Percentiles rank a stretch among this genome's conserved stretches.
Evolutionary conservation across 2,888 invertebrate species (phyloP).

Genomic region (Dryadula phaetusa): DNA sequence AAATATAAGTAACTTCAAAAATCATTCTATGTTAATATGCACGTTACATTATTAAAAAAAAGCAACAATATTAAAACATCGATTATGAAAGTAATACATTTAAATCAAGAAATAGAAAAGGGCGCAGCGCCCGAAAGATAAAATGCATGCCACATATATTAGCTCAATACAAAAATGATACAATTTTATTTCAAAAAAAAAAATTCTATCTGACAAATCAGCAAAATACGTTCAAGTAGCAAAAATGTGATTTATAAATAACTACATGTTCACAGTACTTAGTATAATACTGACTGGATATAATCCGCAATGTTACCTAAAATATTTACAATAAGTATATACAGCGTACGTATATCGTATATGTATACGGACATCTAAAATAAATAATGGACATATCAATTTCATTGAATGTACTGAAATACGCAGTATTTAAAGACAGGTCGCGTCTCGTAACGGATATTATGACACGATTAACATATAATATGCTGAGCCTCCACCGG

Average conservation of each 20-base stretch:
- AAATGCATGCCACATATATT: constrained; percentile 41
- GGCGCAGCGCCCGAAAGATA: constrained; percentile 46
- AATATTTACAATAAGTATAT: constrained; percentile 77
- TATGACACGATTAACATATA: constrained; percentile 34
- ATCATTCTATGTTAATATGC: constrained; percentile 38
- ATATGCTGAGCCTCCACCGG: constrained; percentile 10
- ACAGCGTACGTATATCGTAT: constrained; percentile 65
- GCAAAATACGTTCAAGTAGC: constrained; percentile 37
- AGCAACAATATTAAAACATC: constrained; percentile 46
- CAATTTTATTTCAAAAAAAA: constrained; percentile 30
- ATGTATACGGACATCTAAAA: constrained; percentile 78
- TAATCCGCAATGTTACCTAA: constrained; percentile 57
- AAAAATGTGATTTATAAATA: constrained; percentile 42
- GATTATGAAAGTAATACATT: constrained; percentile 45
- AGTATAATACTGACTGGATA: constrained; percentile 76
- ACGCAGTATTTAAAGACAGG: constrained; percentile 68
- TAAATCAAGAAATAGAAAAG: constrained; percentile 41
- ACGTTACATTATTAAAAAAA: constrained; percentile 44
- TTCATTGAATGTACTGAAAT: constrained; percentile 74
- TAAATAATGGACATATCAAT: constrained; percentile 81
- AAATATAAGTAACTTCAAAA: constrained; percentile 47
- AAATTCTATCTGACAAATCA: constrained; percentile 33
- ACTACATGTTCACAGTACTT: constrained; percentile 57
- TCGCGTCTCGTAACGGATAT: constrained; percentile 54
- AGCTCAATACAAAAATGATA: constrained; percentile 33